These are phyloP conservation scores for Xenopus borealis DNA, from an alignment of 2,113 vertebrate species.

Conservation along the genomic window DNA sequence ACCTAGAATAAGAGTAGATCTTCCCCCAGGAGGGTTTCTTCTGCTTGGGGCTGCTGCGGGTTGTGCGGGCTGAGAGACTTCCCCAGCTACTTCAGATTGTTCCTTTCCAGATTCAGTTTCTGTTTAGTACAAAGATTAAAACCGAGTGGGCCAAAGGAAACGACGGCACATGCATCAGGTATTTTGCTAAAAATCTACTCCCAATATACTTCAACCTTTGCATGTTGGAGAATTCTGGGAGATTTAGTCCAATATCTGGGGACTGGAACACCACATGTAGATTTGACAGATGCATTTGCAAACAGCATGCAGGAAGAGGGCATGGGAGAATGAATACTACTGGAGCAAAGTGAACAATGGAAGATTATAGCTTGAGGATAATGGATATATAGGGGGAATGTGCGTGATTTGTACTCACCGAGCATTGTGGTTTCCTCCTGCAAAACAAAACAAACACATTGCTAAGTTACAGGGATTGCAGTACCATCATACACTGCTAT, in stretches of 20 bases:
- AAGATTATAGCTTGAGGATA: neutral
- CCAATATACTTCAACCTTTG: no score
- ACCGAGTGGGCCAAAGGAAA: no score
- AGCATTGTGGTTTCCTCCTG: conserved; percentile 56
- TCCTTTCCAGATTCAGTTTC: conserved; percentile 72
- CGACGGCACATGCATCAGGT: conserved; percentile 19
- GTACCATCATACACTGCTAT: no score
- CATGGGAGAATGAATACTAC: no score
- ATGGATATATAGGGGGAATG: no score
- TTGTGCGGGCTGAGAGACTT: conserved; percentile 47
- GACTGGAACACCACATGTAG: no score
- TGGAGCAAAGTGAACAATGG: neutral
- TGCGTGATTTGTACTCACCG: conserved; percentile 49
- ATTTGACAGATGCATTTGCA: no score
- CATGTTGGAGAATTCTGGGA: conserved; percentile 51
- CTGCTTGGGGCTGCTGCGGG: conserved; percentile 72
- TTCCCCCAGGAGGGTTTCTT: conserved; percentile 92
- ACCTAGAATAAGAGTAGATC: conserved; percentile 93
- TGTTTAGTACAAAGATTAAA: conserved; percentile 44
- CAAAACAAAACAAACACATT: conserved; percentile 30
- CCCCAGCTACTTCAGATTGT: conserved; percentile 54
- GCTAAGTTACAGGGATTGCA: no score
- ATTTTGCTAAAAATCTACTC: no score
- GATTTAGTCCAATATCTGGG: conserved; percentile 4
- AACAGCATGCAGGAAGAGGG: no score